phyloP scores from a whole-genome alignment of 2,797 vertebrate species.

The Leucoraja ocellata region DNA sequence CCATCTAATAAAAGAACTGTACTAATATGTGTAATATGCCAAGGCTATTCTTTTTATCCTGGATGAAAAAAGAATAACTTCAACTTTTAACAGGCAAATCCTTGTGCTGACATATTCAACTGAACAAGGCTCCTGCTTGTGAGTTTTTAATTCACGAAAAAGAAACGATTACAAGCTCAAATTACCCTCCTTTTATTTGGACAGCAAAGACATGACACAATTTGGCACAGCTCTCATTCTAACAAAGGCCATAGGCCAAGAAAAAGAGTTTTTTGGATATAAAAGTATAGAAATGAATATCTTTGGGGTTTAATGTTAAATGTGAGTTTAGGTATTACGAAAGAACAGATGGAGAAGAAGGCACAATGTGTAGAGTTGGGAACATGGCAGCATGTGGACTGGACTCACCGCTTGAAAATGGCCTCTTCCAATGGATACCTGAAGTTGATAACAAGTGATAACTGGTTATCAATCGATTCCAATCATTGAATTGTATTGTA shows the following conservation, averaged over 20 bases:
- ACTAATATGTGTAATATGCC: background rate
- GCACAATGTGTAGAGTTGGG: background rate
- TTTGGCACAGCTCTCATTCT: background rate
- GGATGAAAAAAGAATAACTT: slow-evolving; percentile 13
- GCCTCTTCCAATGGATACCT: background rate
- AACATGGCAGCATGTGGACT: background rate
- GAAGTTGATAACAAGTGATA: background rate
- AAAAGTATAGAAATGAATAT: background rate
- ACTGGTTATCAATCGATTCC: background rate
- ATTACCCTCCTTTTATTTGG: background rate
- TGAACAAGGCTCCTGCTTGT: slow-evolving; percentile 21
- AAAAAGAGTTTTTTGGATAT: background rate
- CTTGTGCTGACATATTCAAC: background rate
- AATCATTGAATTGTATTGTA: background rate
- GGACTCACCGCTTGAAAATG: background rate
- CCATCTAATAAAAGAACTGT: background rate
- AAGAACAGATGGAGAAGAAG: background rate
- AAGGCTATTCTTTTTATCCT: background rate
- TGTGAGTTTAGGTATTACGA: background rate
- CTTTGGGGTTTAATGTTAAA: background rate
- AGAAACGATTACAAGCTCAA: background rate
- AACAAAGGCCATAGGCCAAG: background rate
- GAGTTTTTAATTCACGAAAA: background rate
- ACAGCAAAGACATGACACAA: background rate
- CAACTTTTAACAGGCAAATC: background rate